These are phyloP conservation scores for Desoria tigrina DNA, from an alignment of 2,888 invertebrate genomes.

Conservation along the genomic window DNA sequence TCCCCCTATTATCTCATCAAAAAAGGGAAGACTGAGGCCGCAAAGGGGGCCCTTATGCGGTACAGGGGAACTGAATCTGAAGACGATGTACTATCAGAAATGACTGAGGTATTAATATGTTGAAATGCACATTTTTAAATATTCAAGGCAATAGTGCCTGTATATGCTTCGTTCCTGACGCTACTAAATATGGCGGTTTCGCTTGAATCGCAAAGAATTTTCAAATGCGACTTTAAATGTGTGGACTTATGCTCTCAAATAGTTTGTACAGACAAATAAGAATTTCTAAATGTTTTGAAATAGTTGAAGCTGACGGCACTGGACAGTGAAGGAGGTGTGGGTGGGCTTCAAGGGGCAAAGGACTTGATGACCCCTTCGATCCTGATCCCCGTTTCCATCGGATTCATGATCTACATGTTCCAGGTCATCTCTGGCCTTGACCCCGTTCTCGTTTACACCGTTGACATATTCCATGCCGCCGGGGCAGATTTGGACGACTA, in stretches of 20 bases:
- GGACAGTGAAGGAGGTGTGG: too few relatives aligned
- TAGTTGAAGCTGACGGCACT: too few relatives aligned
- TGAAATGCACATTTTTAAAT: too few relatives aligned
- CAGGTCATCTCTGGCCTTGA: slow-evolving; percentile 46
- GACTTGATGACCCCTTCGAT: slow-evolving; percentile 1
- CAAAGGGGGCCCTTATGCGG: slow-evolving; percentile 68
- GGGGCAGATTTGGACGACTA: slow-evolving; percentile 60
- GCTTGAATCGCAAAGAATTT: too few relatives aligned
- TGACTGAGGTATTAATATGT: slow-evolving; percentile 65
- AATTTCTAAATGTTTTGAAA: too few relatives aligned
- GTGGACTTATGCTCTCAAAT: too few relatives aligned
- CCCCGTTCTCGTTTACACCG: slow-evolving; percentile 47
- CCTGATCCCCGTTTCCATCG: slow-evolving; percentile 33
- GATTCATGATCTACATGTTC: slow-evolving; percentile 43
- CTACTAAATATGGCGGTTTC: too few relatives aligned
- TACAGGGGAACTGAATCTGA: slow-evolving; percentile 70
- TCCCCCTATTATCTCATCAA: slow-evolving; percentile 69
- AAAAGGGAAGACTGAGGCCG: slow-evolving; percentile 62
- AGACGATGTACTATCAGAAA: slow-evolving; percentile 66
- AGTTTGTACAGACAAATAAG: too few relatives aligned
- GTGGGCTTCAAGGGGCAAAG: too few relatives aligned
- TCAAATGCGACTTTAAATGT: too few relatives aligned
- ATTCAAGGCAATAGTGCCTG: too few relatives aligned
- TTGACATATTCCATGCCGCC: slow-evolving; percentile 44
- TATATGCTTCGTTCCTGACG: too few relatives aligned